phyloP scores from a whole-genome alignment of 2,113 vertebrate species.

The Rattus rattus region DNA sequence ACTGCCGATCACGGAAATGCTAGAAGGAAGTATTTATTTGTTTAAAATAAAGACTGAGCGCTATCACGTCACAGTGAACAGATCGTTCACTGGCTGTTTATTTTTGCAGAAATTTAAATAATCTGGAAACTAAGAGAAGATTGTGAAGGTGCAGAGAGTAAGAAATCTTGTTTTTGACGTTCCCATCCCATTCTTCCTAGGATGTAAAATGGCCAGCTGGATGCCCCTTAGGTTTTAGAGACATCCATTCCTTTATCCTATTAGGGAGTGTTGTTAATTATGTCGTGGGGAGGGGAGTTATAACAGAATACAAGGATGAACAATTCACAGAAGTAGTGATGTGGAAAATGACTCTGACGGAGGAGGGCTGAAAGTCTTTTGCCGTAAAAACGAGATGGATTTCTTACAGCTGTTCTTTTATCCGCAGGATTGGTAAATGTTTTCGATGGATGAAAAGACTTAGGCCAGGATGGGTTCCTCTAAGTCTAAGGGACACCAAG shows the following conservation, averaged over 20 bases:
- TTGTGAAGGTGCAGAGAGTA: not conserved
- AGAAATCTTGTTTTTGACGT: not conserved
- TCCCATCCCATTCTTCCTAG: not conserved
- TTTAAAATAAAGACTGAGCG: slow-evolving; percentile 47
- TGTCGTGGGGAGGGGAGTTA: not conserved
- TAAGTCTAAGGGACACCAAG: not conserved
- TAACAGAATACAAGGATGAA: not conserved
- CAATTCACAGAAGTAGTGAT: not conserved
- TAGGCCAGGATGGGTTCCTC: not conserved
- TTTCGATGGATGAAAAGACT: not conserved
- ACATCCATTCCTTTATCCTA: not conserved
- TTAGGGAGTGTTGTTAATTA: not conserved
- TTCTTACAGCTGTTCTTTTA: not conserved
- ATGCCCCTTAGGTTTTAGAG: not conserved
- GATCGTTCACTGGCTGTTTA: not conserved
- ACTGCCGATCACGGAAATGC: not conserved
- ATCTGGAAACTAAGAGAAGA: not conserved
- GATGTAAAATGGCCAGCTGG: not conserved
- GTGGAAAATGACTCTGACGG: not conserved
- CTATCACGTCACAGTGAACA: not conserved
- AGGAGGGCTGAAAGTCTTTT: slow-evolving; percentile 10
- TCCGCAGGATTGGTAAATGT: not conserved
- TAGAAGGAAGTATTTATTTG: slow-evolving; percentile 47
- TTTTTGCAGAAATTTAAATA: slow-evolving; percentile 37
- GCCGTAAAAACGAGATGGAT: not conserved